Conservation (phyloP, 92 coral and sea anemone species). For the Bergia puertoricense region DNA sequence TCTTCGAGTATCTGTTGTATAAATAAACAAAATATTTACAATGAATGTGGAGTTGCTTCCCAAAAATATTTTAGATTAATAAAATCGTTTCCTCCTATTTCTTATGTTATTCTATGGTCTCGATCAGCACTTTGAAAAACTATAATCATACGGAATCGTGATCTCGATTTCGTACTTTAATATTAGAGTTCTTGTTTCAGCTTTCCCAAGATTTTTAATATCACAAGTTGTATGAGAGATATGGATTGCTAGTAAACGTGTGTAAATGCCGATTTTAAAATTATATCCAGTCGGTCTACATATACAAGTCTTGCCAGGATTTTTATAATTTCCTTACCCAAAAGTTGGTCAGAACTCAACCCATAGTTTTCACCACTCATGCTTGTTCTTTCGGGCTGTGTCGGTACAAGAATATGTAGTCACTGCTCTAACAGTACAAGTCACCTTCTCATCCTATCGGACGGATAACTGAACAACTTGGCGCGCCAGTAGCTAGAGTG, state of each 20-base stretch:
- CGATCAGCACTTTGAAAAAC: not conserved
- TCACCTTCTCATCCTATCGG: not conserved
- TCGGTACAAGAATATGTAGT: not conserved
- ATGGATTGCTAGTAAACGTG: too few relatives aligned
- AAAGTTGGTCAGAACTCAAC: constrained; percentile 20
- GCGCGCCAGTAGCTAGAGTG: not conserved
- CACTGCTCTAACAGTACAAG: not conserved
- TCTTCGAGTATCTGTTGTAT: not conserved
- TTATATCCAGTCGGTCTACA: not conserved
- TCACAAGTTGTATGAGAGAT: too few relatives aligned
- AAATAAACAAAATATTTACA: not conserved
- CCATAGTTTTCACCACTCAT: constrained; percentile 33
- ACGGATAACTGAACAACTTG: not conserved
- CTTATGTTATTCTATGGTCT: too few relatives aligned
- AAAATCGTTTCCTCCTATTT: not conserved
- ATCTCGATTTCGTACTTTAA: too few relatives aligned
- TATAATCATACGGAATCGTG: too few relatives aligned
- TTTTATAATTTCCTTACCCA: constrained; percentile 8
- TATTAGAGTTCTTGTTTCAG: too few relatives aligned
- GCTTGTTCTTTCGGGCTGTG: not conserved
- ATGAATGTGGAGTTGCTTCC: not conserved
- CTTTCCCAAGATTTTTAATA: too few relatives aligned
- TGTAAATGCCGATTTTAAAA: too few relatives aligned
- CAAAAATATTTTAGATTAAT: not conserved
- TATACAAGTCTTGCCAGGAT: too few relatives aligned